Evolutionary conservation across 1,140 invertebrate species (phyloP), one percentile per base, ranked within the genome.

Genomic region (Heliconius himera): DNA sequence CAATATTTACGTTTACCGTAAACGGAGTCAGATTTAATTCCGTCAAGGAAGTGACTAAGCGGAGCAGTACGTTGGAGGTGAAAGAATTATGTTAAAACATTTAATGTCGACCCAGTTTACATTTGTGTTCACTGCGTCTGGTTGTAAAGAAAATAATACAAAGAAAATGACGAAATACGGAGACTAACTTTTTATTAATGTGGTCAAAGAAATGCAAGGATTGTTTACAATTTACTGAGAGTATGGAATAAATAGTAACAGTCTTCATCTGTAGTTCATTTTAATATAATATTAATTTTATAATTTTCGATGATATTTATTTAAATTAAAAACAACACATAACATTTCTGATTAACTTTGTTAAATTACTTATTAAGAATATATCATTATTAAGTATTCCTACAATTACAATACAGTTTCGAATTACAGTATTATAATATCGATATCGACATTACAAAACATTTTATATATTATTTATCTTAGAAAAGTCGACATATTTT

Each of bases 71-170:
- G 86, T 88, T 84, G 81, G 87, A 87, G 87, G 87, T 85, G 86
- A 89, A 88, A 88, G 88, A 90, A 86, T 88, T 88, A 88, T 87
- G 84, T 88, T 88, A 87, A 90, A 90, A 90, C 85, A 79, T 86
- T 89, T 88, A 83, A 86, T 84, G 82, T 82, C 86, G 90, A 89
- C 90, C 88, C 83, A 91, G 84, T 89, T 90, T 78, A 26, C 29
- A 16, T 29, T 11, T 29, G 22, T 66, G 26, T 66, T 22, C 22
- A 29, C 11, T 29, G 9, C 56, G 56, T 22, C 56, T 60, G 56
- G 5, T 66, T 16, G n/a, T 26, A 22, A 16, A 26, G 22, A 4
- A 66, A 66, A 66, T n/a, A 13, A 66, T 26, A 66, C n/a, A 66
- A 66, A 29, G 8, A 26, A 66, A 9, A 11, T 56, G 6, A 29